Conservation (phyloP, 2,797 vertebrate genomes). For the Telmatherina bonti region DNA sequence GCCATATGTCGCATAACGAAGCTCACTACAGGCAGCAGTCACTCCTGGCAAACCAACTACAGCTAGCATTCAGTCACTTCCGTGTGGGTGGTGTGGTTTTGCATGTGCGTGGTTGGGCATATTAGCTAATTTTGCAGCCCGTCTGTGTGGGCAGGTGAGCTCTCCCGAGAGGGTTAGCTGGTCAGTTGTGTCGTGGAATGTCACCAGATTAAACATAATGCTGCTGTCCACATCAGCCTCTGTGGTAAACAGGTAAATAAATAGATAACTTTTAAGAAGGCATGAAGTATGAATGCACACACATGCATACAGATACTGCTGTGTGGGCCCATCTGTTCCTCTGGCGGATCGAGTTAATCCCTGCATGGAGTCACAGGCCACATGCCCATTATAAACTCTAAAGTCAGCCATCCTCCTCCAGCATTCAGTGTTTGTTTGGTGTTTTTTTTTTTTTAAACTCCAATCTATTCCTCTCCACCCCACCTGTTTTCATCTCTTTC, state of each 20-base stretch:
- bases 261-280: slow-evolving; percentile 63
- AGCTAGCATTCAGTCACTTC: slow-evolving; percentile 52
- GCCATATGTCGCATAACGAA: slow-evolving; percentile 72
- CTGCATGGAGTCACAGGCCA: slow-evolving; percentile 75
- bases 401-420: slow-evolving; percentile 62
- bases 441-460: slow-evolving; percentile 15
- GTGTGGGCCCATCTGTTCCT: slow-evolving; percentile 83
- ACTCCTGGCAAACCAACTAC: slow-evolving; percentile 47
- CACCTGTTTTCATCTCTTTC: slow-evolving; percentile 51
- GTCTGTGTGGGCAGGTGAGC: slow-evolving; percentile 5
- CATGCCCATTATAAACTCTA: slow-evolving; percentile 62
- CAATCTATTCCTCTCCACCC: slow-evolving; percentile 44
- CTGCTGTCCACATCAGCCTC: slow-evolving; percentile 36
- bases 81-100: slow-evolving; percentile 45
- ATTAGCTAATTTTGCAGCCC: slow-evolving; percentile 1
- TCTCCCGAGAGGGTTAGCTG: slow-evolving; percentile 23
- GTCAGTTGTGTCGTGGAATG: slow-evolving; percentile 13
- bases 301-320: slow-evolving; percentile 73
- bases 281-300: slow-evolving; percentile 68
- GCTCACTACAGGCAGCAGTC: slow-evolving; percentile 55
- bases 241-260: slow-evolving; percentile 57
- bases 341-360: slow-evolving; percentile 82
- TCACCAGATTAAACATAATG: slow-evolving; percentile 39
- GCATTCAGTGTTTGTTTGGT: slow-evolving; percentile 15
- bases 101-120: slow-evolving; percentile 27